These are phyloP conservation scores for Hypotaenidia okinawae DNA, from an alignment of 2,797 vertebrate species.

Conservation along the genomic window DNA sequence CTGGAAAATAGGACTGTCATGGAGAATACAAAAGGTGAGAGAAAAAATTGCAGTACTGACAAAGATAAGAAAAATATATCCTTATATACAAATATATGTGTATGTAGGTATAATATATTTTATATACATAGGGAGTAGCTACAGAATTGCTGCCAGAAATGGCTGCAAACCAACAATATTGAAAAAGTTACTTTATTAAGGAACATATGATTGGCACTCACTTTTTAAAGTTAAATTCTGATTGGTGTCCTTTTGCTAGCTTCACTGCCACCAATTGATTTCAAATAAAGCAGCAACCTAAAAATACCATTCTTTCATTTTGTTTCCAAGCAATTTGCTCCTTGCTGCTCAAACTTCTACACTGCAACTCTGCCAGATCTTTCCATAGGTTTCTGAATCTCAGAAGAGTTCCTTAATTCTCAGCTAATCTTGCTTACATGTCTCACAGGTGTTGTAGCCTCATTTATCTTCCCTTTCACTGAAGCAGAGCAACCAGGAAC, in stretches of 20 bases:
- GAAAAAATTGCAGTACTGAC: neutral
- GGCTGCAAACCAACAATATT: neutral
- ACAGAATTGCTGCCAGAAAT: neutral
- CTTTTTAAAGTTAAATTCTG: neutral
- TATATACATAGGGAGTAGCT: neutral
- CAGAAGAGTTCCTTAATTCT: conserved; percentile 58
- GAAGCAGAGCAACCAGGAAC: conserved; percentile 25
- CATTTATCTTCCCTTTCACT: conserved; percentile 72
- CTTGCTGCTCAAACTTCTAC: neutral
- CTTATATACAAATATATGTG: neutral
- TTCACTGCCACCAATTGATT: neutral
- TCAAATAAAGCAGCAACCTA: neutral
- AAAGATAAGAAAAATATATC: neutral
- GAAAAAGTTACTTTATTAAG: neutral
- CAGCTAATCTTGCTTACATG: conserved; percentile 19
- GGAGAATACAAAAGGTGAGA: neutral
- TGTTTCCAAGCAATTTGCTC: neutral
- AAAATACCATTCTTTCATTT: conserved; percentile 32
- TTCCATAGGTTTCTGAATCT: conserved; percentile 43
- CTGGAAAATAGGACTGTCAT: neutral
- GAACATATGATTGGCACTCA: neutral
- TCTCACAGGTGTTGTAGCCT: conserved; percentile 45
- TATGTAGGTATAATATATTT: neutral
- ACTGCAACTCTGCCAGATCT: neutral
- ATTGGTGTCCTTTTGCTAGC: neutral